Evolutionary conservation across 2,888 invertebrate species (phyloP), one percentile per base, ranked within the genome.

Genomic region (Amphipoea lucens): DNA sequence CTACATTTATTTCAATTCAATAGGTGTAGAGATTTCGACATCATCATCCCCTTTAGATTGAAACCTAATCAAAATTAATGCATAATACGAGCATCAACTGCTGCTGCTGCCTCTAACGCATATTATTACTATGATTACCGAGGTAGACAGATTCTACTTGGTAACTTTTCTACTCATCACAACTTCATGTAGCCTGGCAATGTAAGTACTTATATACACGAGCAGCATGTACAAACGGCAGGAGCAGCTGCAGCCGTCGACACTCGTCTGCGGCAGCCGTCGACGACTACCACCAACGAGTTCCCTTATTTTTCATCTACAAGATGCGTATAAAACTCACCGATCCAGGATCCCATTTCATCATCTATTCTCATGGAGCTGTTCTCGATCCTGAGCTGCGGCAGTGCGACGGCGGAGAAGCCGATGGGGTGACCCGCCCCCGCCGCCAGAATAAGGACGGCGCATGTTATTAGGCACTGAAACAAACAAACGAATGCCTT

Each of bases 381-480:
- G 92, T 98, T 98, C 81, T 97, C 96, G 29, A 94, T 93, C 76
- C 97, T 96, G 29, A 98, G 96, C 92, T 98, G 98, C 0, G 98
- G 98, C 78, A 98, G 94, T n/a, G 98, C 96, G 45, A 98, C 97
- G 0, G 98, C 98, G 4, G 98, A 98, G 95, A 97, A 98, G 66
- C 98, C 98, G 83, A 98, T 98, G 45, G 98, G 98, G 97, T 98
- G 98, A 6, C 98, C 98, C 69, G 98, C 98, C 62, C 98, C 98
- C n/a, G 98, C 98, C 0, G 98, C 97, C 84, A 98, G 95, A 77
- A 98, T 93, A 84, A 98, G 96, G 71, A 98, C 98, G 0, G 98
- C 98, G 87, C 98, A 97, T 73, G 98, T 98, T 87, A 98, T 97
- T 79, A 98, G 93, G 89, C 98, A 97, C 98, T 98, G 94, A n/a